A percentile compares a stretch with the other conserved stretches of the same genome.
phyloP scores from a whole-genome alignment of 2,797 vertebrate genomes.

The Euthynnus affinis region DNA sequence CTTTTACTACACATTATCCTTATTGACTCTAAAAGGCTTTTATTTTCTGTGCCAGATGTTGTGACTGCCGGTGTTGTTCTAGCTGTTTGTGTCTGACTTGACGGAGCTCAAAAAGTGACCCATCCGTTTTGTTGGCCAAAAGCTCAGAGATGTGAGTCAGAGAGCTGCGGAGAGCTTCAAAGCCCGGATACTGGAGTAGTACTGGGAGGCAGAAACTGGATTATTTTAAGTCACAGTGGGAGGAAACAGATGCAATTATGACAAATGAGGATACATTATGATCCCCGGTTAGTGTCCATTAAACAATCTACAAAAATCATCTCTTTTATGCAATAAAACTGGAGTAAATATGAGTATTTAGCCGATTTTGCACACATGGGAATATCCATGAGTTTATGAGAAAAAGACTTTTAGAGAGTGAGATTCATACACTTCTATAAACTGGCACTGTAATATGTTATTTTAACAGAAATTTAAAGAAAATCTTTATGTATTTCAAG shows the following conservation, averaged over 20 bases:
- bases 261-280: not conserved
- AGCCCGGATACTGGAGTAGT: conserved; percentile 69
- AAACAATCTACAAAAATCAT: not conserved
- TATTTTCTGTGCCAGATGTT: not conserved
- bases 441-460: not conserved
- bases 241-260: not conserved
- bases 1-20: too few species aligned
- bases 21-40: conserved; percentile 12
- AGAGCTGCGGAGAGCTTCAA: conserved; percentile 52
- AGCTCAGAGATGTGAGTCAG: conserved; percentile 32
- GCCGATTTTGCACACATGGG: not conserved
- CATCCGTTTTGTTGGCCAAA: conserved; percentile 24
- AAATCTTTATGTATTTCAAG: not conserved
- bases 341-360: not conserved
- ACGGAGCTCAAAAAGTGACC: conserved; percentile 41
- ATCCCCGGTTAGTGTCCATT: not conserved
- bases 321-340: not conserved
- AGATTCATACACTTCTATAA: not conserved
- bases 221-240: conserved; percentile 23
- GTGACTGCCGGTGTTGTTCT: conserved; percentile 13
- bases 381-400: not conserved
- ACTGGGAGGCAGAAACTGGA: not conserved
- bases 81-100: conserved; percentile 6
- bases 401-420: not conserved
- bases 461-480: not conserved